Evolutionary conservation across 2,797 vertebrate species (phyloP).

Genomic region (Trematomus bernacchii): DNA sequence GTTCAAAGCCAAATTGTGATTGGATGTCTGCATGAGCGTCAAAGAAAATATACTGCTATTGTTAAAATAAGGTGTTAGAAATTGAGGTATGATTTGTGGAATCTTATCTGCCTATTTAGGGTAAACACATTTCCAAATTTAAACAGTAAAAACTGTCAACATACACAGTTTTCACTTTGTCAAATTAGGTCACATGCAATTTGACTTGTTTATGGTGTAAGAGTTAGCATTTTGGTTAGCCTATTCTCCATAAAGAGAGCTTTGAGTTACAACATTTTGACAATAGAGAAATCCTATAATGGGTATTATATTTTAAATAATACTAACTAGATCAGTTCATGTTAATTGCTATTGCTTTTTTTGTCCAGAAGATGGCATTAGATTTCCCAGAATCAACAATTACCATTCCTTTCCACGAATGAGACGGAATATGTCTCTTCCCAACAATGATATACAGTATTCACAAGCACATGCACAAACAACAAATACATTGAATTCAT

Average conservation of each 20-base stretch:
- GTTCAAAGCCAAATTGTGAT: not conserved
- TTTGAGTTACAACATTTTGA: not conserved
- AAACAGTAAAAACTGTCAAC: not conserved
- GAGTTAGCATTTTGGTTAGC: not conserved
- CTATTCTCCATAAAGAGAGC: not conserved
- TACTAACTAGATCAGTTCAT: not conserved
- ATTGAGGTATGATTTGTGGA: not conserved
- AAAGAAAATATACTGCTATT: not conserved
- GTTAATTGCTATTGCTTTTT: slow-evolving; percentile 37
- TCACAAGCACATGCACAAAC: slow-evolving; percentile 57
- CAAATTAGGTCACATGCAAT: not conserved
- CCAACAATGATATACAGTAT: slow-evolving; percentile 27
- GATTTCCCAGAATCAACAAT: slow-evolving; percentile 37
- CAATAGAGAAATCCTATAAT: not conserved
- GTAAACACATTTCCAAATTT: not conserved
- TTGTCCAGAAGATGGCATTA: slow-evolving; percentile 76
- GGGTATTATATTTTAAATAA: not conserved
- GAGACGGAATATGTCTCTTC: slow-evolving; percentile 9
- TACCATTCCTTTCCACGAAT: slow-evolving; percentile 11
- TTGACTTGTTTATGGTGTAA: not conserved
- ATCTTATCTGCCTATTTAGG: not conserved
- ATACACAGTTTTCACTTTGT: not conserved
- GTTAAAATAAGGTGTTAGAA: not conserved
- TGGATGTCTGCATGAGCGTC: not conserved
- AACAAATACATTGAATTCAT: slow-evolving; percentile 20